Evolutionary conservation across 2,888 invertebrate species (phyloP), one percentile per base, ranked within the genome.

Genomic region (Euzetes globulus): DNA sequence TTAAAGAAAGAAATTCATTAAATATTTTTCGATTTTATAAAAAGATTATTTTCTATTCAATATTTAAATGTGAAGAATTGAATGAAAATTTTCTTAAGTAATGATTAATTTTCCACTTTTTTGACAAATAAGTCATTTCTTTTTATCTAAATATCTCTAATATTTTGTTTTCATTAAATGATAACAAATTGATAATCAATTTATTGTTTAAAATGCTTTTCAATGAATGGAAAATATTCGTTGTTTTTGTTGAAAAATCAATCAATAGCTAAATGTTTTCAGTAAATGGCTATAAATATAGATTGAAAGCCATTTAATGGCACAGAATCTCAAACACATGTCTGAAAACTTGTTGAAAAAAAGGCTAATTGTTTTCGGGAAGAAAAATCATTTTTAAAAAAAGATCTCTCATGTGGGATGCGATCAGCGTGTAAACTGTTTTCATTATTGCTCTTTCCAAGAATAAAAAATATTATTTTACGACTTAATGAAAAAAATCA

Each of bases 91-190:
- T 19, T 50, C 50, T 50, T 5, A 50, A 50, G 6, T 50, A n/a
- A 50, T 50, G 50, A 50, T 19, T 50, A 50, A 50, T 50, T 50
- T 19, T 19, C 19, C 19, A 50, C 19, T 19, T 50, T 41, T 50
- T 50, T 50, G 50, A 50, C 19, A 50, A 50, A 50, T 50, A 50
- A 50, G n/a, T n/a, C 50, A 19, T 19, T 50, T 50, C 19, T 50
- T 50, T 50, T n/a, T 50, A n/a, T 50, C 50, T 50, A n/a, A 50
- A 50, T 50, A 50, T 50, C n/a, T n/a, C n/a, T n/a, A n/a, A n/a
- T n/a, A n/a, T 50, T 50, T 50, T 50, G n/a, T n/a, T 50, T 50
- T 50, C n/a, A 50, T n/a, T 50, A 9, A 50, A 17, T n/a, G 50
- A 50, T 50, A n/a, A 50, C 19, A 50, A 50, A 50, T n/a, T 50